Base-by-base conservation (phyloP, 2,888 invertebrate genomes). In the Lithophane semibrunnea region DNA sequence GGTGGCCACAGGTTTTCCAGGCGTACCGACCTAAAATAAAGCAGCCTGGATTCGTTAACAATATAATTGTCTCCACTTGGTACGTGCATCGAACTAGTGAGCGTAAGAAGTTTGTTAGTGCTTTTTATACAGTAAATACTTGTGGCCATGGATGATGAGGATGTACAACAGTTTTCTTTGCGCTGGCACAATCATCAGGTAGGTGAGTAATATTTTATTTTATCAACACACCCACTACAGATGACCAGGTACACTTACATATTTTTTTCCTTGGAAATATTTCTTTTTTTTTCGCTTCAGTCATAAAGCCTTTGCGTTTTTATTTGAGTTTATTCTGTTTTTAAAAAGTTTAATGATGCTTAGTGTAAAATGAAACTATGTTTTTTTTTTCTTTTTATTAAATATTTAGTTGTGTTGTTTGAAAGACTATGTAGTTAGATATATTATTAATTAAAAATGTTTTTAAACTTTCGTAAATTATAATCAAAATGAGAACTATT, bases 141-240 rank as follows among this genome's bases (percentile, higher is more conserved):
- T 86, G 86, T 88, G 90, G 88, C 89, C 90, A 97, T 97, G 96
- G 97, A 96, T 93, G 97, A 97, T 92, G 97, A 97, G 92, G 97
- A 97, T 88, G 95, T 97, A 90, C 98, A 98, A 95, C 98, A 98
- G 94, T 98, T 98, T 95, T 98, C 98, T 94, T 97, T 98, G 92
- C 97, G 98, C 94, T 98, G 98, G 98, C 98, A 98, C 95, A 98
- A 98, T 95, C 98, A 98, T 94, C 98, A 98, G 97, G 97, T 97
- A 97, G 97, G 97, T 95, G 93, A 96, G 96, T 96, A 96, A 90
- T 93, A 91, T 86, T 92, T 92, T 93, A 91, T 90, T 91, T 88
- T 90, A 83, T 86, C 88, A 88, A 92, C 90, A 94, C 93, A 93
- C 93, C 90, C 91, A 93, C 92, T 77, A 82, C 85, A 89, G 88